Evolutionary conservation across 2,888 invertebrate species (phyloP), one percentile per base, ranked within the genome.

Genomic region (Caenorhabditis zanzibari): DNA sequence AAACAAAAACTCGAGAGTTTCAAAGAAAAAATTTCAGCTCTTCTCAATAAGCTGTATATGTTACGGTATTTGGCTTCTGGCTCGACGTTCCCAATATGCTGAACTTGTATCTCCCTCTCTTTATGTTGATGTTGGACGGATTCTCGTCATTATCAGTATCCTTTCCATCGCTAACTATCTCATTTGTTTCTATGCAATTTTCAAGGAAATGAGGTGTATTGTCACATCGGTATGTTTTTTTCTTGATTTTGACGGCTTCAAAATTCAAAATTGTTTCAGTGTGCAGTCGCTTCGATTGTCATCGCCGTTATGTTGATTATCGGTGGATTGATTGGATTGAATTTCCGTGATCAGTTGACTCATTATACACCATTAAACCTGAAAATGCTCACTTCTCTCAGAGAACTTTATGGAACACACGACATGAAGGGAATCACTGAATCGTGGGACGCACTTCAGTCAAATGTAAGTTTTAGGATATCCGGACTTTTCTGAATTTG

Each of bases 261-360:
- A n/a, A n/a, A n/a, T n/a, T n/a, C n/a, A n/a, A n/a, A n/a, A n/a
- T n/a, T 19, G n/a, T 49, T 91, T 76, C 84, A 92, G 92, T 91
- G 87, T 66, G 85, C 90, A 9, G 88, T 91, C 26, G 89, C 91
- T 12, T 89, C 88, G 10, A 64, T 88, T 12, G 88, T 92, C 14
- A 89, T 92, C 44, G 90, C 89, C 49, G 83, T 92, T 16, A 91
- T 92, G 91, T 77, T 92, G 12, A 83, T 90, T 47, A 88, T 92
- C 64, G 92, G 91, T 28, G 92, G 92, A 19, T 81, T 91, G 19
- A 92, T 92, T 88, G 92, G 92, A 41, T 88, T 91, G 47, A 92
- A 92, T n/a, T 92, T 92, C 80, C 86, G 88, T 19, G 85, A 87
- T 28, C 91, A 92, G 81, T 66, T 91, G 52, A 84, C 75, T 14